Evolutionary conservation across 2,113 vertebrate genomes (phyloP).

Genomic region (Himantopus leucocephalus): DNA sequence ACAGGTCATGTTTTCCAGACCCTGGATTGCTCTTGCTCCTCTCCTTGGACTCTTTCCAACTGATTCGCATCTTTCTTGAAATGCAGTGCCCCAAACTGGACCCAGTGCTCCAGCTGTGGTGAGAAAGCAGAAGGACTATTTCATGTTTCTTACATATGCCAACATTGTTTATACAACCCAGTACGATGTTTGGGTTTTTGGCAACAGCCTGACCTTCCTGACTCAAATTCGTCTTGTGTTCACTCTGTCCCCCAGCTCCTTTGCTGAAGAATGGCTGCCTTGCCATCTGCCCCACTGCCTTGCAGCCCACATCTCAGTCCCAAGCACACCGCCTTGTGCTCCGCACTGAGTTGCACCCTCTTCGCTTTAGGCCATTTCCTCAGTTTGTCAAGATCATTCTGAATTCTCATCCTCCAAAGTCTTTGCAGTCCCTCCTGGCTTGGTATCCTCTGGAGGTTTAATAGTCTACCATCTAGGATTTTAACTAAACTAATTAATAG

Average conservation of each 20-base stretch:
- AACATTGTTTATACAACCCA: not conserved
- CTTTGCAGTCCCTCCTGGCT: not conserved
- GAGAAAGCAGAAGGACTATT: slow-evolving; percentile 12
- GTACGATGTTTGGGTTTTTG: not conserved
- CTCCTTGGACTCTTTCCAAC: slow-evolving; percentile 19
- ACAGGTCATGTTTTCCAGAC: slow-evolving; percentile 18
- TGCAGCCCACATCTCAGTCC: not conserved
- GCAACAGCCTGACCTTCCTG: not conserved
- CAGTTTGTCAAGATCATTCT: not conserved
- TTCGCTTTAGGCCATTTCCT: not conserved
- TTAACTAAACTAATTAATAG: not conserved
- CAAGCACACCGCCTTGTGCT: rapidly evolving
- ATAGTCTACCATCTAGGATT: not conserved
- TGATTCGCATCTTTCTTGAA: not conserved
- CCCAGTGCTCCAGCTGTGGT: not conserved
- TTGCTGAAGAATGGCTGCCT: not conserved
- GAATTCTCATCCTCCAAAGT: not conserved
- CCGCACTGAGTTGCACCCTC: not conserved
- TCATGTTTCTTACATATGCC: not conserved
- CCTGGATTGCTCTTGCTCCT: not conserved
- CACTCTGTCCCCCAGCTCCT: not conserved
- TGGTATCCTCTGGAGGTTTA: not conserved
- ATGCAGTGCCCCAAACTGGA: not conserved
- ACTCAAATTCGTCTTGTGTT: not conserved
- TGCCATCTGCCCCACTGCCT: not conserved